Evolutionary conservation across 2,888 invertebrate species (phyloP).

Genomic region (Cinara cedri): DNA sequence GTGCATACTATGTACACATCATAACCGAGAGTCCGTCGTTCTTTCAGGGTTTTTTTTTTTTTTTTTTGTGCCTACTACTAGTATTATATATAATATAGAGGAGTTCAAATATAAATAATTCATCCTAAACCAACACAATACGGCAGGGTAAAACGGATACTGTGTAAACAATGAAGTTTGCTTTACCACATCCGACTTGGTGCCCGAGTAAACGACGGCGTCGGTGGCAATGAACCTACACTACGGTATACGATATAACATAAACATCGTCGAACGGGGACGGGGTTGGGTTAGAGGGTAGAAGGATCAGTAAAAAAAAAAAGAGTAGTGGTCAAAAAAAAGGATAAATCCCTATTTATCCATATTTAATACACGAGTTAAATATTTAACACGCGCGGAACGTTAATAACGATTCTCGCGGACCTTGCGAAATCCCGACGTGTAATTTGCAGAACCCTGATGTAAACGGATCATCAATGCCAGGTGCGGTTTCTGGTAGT

Average conservation of each 20-base stretch:
- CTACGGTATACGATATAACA: constrained; percentile 11
- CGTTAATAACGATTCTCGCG: constrained; percentile 27
- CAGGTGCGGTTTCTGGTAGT: no score
- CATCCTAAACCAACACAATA: constrained; percentile 54
- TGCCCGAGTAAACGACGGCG: constrained; percentile 30
- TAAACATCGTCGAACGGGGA: constrained; percentile 6
- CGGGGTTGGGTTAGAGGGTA: no score
- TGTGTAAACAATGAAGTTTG: constrained; percentile 55
- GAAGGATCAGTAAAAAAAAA: background rate
- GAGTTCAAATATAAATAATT: constrained; percentile 53
- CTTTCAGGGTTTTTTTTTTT: background rate
- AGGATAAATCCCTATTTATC: constrained; percentile 13
- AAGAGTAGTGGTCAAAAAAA: background rate
- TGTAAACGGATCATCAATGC: background rate
- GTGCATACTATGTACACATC: constrained; percentile 16
- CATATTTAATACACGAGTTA: constrained; percentile 44
- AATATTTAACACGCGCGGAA: constrained; percentile 30
- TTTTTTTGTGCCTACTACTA: background rate
- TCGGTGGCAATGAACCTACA: constrained; percentile 8
- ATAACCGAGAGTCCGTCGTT: constrained; percentile 29
- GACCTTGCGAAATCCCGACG: constrained; percentile 22
- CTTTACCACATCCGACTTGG: constrained; percentile 50
- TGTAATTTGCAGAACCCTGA: background rate
- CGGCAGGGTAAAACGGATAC: constrained; percentile 50
- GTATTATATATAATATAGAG: background rate